Evolutionary conservation across 2,888 invertebrate species (phyloP).

Genomic region (Oscheius sp.): DNA sequence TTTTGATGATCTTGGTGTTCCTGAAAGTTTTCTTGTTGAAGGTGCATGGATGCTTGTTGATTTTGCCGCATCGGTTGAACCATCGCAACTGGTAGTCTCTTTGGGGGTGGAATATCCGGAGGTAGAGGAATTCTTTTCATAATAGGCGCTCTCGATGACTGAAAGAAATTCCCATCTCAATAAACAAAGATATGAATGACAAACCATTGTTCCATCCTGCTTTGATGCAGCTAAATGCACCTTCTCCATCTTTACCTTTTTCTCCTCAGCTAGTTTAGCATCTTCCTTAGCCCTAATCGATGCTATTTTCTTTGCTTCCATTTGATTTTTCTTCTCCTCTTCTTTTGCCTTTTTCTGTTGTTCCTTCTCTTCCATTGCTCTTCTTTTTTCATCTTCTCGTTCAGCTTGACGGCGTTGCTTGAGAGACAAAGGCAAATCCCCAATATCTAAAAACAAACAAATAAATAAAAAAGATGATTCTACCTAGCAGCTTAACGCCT

Average conservation of each 20-base stretch:
- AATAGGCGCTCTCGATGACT: too few relatives aligned
- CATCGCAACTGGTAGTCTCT: too few relatives aligned
- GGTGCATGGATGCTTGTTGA: too few relatives aligned
- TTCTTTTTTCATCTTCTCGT: slow-evolving; percentile 30
- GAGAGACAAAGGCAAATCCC: slow-evolving; percentile 50
- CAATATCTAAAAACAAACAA: slow-evolving; percentile 33
- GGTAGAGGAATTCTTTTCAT: too few relatives aligned
- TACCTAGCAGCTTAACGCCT: slow-evolving; percentile 25
- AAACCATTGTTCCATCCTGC: not conserved
- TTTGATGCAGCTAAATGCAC: not conserved
- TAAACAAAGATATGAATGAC: too few relatives aligned
- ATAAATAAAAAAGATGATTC: not conserved
- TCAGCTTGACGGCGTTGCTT: slow-evolving; percentile 33
- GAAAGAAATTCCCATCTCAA: too few relatives aligned
- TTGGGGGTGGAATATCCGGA: too few relatives aligned
- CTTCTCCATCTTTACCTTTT: slow-evolving; percentile 3
- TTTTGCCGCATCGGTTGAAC: too few relatives aligned
- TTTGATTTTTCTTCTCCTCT: slow-evolving; percentile 15
- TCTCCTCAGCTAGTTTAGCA: not conserved
- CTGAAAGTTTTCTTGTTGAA: too few relatives aligned
- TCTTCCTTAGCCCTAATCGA: slow-evolving; percentile 13
- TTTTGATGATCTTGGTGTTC: too few relatives aligned
- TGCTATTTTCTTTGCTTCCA: not conserved
- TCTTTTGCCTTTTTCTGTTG: slow-evolving; percentile 6
- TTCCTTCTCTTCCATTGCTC: slow-evolving; percentile 33